Evolutionary conservation across 2,113 vertebrate species (phyloP).

Genomic region (Neodon shergylaensis): DNA sequence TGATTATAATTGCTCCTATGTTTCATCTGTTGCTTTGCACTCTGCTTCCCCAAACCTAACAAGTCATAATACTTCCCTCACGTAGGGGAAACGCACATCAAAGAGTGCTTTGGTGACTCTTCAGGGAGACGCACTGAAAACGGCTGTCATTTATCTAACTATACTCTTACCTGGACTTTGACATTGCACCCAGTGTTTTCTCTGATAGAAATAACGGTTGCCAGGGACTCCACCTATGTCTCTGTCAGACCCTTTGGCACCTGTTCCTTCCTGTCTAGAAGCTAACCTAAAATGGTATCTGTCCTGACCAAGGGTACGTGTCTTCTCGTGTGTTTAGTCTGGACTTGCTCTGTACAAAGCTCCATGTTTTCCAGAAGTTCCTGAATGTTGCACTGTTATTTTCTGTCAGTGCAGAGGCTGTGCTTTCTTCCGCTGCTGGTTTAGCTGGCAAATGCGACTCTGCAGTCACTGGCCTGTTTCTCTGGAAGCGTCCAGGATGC

Average conservation of each 20-base stretch:
- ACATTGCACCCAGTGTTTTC: neutral
- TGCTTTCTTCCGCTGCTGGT: neutral
- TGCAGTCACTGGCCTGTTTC: neutral
- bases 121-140: neutral
- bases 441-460: neutral
- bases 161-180: neutral
- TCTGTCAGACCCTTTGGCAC: neutral
- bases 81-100: neutral
- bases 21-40: neutral
- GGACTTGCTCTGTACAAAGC: neutral
- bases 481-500: accelerated
- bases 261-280: neutral
- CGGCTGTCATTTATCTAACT: neutral
- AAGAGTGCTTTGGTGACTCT: conserved; percentile 31
- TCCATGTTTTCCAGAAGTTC: neutral
- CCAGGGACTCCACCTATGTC: neutral
- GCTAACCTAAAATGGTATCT: neutral
- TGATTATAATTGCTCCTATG: neutral
- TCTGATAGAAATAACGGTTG: neutral
- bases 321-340: neutral
- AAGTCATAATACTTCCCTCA: conserved; percentile 34
- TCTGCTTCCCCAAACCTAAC: neutral
- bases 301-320: neutral
- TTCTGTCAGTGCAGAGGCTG: neutral
- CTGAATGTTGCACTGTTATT: neutral